Base-by-base conservation (phyloP, 2,113 vertebrate species). In the Fulmarus glacialis region DNA sequence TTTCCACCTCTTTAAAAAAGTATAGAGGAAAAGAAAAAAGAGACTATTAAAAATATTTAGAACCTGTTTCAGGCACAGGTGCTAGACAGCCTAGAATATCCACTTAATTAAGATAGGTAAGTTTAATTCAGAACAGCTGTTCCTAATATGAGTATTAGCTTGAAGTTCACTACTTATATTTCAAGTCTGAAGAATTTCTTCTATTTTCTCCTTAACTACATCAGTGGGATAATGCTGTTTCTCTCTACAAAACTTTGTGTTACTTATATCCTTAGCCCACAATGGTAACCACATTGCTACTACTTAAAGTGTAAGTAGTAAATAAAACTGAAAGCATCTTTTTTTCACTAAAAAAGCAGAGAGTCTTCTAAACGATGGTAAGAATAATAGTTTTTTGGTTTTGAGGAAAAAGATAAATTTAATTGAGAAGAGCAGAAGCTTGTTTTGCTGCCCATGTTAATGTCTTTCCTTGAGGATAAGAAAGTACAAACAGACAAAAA, bases 201-300 rank as follows among this genome's bases (percentile, higher is more conserved):
- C 11, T 68, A 0, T 59, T 16, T 79, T 58, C 5, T 75, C 0
- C 21, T 88, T 2, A 59, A 0, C 10, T 50, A 3, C 4, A 11
- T 32, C 3, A 20, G 29, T 45, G 21, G 8, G 17, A 21, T 58
- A 19, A 21, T 75, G 26, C 29, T 60, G 12, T 26, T 87, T 92
- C 32, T 82, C 22, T 58, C 23, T 20, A 6, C 5, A 34, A 21
- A 71, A 55, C 5, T 58, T 87, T 27, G 32, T 78, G 16, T 36
- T 87, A 3, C 34, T 45, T 26, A 1, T 47, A 60, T 66, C 24
- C 27, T 66, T 71, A 67, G n/a, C 10, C 32, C 20, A 32, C 30
- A 4, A 4, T 8, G 19, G 12, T 48, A 74, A 59, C 5, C 6
- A 32, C 4, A 4, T 45, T 0, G 0, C 50, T 45, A 5, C 26